Base-by-base conservation (phyloP, 2,113 vertebrate species). In the Boleophthalmus pectinirostris region DNA sequence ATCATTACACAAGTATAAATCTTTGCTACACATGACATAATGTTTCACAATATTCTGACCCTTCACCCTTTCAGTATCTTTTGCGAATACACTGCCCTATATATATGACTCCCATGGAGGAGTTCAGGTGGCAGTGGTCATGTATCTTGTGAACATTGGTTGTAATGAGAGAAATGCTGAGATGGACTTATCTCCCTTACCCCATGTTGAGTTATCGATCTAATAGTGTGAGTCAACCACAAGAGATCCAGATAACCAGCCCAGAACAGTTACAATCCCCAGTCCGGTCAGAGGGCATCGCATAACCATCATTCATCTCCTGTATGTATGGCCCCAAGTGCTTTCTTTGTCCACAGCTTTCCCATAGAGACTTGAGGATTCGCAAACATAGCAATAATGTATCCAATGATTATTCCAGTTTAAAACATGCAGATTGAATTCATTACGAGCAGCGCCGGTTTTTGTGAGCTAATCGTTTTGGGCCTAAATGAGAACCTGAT, bases 191-290 rank as follows among this genome's bases (percentile, higher is more conserved):
- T 86, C 69, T 16, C 76, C 66, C 70, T 38, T 78, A 29, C 53
- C 72, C 66, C 75, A 82, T 85, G 73, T 78, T 77, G 80, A 87
- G 85, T 87, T 85, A 90, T 87, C 63, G 87, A 89, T 84, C 72
- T 23, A 70, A 81, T 56, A 70, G 78, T 80, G 77, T 11, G 75
- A 87, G 79, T 84, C 79, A 89, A 85, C 83, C 75, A 72, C 69
- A 29, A 69, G 69, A 77, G 82, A 89, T 82, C 85, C 81, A 84
- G 84, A 85, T 85, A 88, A 91, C 84, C 78, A 73, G 76, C 75
- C 57, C 13, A 8, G 81, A 84, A 79, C 73, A 88, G 78, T 82
- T 84, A 85, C 82, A 81, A 85, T 85, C 81, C 70, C 68, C 70
- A 63, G 61, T 78, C 69, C 74, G 83, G 85, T 89, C 81, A 82